Base-by-base conservation (phyloP, 2,797 vertebrate genomes). In the Pipistrellus nathusii region DNA sequence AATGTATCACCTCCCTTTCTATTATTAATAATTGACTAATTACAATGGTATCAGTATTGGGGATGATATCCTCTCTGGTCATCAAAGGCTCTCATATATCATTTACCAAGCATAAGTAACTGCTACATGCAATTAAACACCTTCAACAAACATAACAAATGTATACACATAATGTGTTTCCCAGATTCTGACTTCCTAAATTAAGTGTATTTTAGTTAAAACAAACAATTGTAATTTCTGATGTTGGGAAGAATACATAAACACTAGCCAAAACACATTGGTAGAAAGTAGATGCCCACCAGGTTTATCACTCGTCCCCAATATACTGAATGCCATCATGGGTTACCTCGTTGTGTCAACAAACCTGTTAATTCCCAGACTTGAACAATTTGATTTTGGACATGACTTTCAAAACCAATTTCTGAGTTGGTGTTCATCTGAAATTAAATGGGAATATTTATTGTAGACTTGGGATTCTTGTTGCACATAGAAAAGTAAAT, bases 361-460 rank as follows among this genome's bases (percentile, higher is more conserved):
- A 81, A 44, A 6, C 1, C 64, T 69, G 8, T 44, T 72, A 48
- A 30, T 87, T 95, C 78, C 35, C 72, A 78, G 62, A 73, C 11
- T 55, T 32, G 1, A 30, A 38, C 35, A 44, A 35, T 85, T 91
- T 85, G 68, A 82, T 72, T 95, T 77, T 73, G 72, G 12, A 57
- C 11, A 6, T 89, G 35, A 87, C 11, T 85, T 93, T 95, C 14
- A 59, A 57, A 90, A 85, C 20, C 6, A 66, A 3, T 85, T 93
- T 82, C 11, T 83, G 11, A 94, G 2, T 64, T 80, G 30, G 4
- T 85, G 3, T 66, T 80, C 8, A 75, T 59, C 14, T 64, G n/a
- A 38, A 85, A 59, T 55, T 73, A 72, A 90, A 38, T 64, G 85
- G 85, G 1, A 44, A 62, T 30, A 0, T 59, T 81, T 64, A 51